Percentiles rank a stretch among this genome's conserved stretches.
phyloP scores from a whole-genome alignment of 2,888 invertebrate species.

The Alcis repandata region DNA sequence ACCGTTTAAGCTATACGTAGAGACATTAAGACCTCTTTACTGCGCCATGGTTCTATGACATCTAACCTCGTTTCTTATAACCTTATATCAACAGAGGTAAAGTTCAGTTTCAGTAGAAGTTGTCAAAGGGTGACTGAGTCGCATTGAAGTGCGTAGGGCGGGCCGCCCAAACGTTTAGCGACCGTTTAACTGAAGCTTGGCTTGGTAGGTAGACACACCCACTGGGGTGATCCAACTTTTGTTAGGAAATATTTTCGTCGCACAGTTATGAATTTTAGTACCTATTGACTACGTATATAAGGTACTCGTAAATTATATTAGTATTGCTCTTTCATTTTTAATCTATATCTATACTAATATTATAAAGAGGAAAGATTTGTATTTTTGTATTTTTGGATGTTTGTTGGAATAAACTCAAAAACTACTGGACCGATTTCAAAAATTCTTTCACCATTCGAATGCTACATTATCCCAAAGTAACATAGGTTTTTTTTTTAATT shows the following conservation, averaged over 20 bases:
- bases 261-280: conserved; percentile 3
- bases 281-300: neutral
- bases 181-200: conserved; percentile 80
- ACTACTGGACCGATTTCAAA: too few species aligned
- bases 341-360: too few species aligned
- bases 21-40: conserved; percentile 63
- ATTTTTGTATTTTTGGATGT: too few species aligned
- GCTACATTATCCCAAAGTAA: too few species aligned
- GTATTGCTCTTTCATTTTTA: too few species aligned
- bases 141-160: conserved; percentile 77
- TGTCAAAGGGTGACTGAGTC: conserved; percentile 58
- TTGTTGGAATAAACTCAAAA: too few species aligned
- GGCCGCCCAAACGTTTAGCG: conserved; percentile 87
- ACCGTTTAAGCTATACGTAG: conserved; percentile 79
- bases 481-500: too few species aligned
- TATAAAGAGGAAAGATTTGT: too few species aligned
- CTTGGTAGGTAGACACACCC: conserved; percentile 78
- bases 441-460: too few species aligned
- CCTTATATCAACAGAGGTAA: conserved; percentile 52
- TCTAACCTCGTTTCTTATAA: conserved; percentile 36
- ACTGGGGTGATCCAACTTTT: conserved; percentile 58
- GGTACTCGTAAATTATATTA: neutral
- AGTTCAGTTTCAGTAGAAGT: conserved; percentile 52
- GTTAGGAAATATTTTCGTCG: conserved; percentile 36
- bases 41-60: conserved; percentile 66